phyloP scores from a whole-genome alignment of 2,797 vertebrate genomes.

The Dicrostonyx torquatus region DNA sequence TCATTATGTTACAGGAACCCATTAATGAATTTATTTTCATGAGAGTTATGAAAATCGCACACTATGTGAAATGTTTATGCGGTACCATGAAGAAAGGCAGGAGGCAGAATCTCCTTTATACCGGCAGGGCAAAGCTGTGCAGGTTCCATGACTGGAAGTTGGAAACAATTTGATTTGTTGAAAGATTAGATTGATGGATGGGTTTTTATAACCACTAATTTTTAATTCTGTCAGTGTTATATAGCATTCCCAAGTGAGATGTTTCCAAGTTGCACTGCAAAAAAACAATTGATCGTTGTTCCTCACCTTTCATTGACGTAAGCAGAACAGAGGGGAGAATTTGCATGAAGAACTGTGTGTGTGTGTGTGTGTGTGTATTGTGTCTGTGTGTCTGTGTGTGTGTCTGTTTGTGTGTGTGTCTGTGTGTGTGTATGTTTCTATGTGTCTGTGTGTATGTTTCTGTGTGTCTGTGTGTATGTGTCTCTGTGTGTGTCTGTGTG shows the following conservation, averaged over 20 bases:
- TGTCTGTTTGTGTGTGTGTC: neutral
- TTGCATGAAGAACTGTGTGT: neutral
- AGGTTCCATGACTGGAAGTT: neutral
- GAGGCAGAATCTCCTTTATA: neutral
- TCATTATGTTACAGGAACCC: neutral
- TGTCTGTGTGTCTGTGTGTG: neutral
- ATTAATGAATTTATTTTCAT: neutral
- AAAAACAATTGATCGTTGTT: neutral
- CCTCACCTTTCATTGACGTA: neutral
- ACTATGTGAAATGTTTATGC: neutral
- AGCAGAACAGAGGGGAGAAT: neutral
- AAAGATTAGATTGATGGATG: constrained; percentile 9
- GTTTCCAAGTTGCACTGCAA: constrained; percentile 16
- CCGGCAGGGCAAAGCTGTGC: neutral
- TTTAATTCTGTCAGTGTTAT: constrained; percentile 43
- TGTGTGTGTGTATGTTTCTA: no score
- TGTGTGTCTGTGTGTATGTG: neutral
- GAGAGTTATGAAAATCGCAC: neutral
- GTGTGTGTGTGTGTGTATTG: neutral
- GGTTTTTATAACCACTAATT: constrained; percentile 42
- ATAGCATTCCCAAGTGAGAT: neutral
- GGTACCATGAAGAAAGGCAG: neutral
- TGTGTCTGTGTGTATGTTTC: neutral
- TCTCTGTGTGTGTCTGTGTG: neutral
- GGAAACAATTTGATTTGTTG: neutral